Base-by-base conservation (phyloP, 2,888 invertebrate species). In the Cremastinae sp. region DNA sequence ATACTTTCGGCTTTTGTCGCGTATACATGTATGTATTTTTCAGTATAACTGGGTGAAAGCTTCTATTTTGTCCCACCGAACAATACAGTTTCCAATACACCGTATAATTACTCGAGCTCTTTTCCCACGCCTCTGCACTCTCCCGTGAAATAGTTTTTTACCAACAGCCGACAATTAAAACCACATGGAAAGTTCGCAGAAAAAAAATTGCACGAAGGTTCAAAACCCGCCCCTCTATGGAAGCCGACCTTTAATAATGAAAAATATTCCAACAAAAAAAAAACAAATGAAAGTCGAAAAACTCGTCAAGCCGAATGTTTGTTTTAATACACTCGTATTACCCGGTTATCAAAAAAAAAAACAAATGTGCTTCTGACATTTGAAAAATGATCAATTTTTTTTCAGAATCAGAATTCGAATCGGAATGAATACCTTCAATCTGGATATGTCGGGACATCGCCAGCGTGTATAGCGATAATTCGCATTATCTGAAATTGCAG, bases 1-100 rank as follows among this genome's bases (percentile, higher is more conserved):
- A 78, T 74, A 76, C 76, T 71, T 71, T 75, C 65, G 61, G 73
- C 75, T 75, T 72, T 68, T 58, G 62, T 45, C 72, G 65, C 69
- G 59, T 69, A 69, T 69, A 59, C 36, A 58, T 69, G 59, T 69
- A 69, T 69, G 59, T 47, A 58, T 69, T 75, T 28, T 75, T 59
- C 43, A 43, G 22, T 49, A 54, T 59, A 75, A 72, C 68, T 41
- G 59, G 47, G 69, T 59, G 49, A 41, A 54, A 61, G 41, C 65
- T 34, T 47, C 49, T 54, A 56, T 72, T 66, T 71, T 66, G 22
- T 38, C 51, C 51, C 43, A 18, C 36, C 47, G 59, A 65, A 28
- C 36, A 34, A 53, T 61, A 61, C 74, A 59, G 58, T 75, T 71
- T 56, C 36, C 71, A 49, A 72, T 66, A 69, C 51, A 69, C 41